Conservation (phyloP, 2,797 vertebrate genomes). For the Enteromius thamalakanensis region DNA sequence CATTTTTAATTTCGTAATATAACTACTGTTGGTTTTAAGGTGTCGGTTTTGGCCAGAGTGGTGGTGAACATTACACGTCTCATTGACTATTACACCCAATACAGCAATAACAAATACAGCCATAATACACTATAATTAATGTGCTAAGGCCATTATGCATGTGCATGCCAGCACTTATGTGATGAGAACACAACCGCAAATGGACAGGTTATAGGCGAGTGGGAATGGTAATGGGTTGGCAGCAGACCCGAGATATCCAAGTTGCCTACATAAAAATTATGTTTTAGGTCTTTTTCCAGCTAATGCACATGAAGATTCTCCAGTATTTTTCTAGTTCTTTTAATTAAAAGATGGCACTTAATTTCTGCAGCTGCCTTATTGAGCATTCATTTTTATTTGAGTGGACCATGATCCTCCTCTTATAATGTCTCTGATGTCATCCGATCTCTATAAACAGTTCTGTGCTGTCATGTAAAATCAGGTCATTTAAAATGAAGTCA, state of each 20-base stretch:
- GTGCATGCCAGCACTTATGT: slow-evolving; percentile 6
- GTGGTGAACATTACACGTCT: slow-evolving; percentile 6
- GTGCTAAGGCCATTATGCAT: neutral
- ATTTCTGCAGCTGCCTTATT: slow-evolving; percentile 4
- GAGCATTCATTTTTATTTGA: neutral
- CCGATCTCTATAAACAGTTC: neutral
- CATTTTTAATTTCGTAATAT: slow-evolving; percentile 30
- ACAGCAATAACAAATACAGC: slow-evolving; percentile 39
- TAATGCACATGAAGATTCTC: neutral
- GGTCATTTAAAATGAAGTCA: slow-evolving; percentile 38
- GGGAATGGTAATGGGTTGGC: neutral
- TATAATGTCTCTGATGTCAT: slow-evolving; percentile 1
- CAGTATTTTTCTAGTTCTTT: neutral
- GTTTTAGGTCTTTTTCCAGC: neutral
- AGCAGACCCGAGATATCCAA: neutral
- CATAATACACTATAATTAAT: slow-evolving; percentile 21
- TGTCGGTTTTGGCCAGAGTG: slow-evolving; percentile 27
- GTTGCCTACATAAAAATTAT: neutral
- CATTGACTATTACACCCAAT: slow-evolving; percentile 34
- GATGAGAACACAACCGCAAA: slow-evolving; percentile 2
- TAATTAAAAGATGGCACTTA: neutral
- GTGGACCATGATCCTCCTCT: slow-evolving; percentile 11
- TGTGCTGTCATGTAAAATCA: slow-evolving; percentile 40
- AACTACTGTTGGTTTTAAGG: slow-evolving; percentile 20
- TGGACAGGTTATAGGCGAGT: slow-evolving; percentile 4